Base-by-base conservation (phyloP, 2,113 vertebrate genomes). In the Siniperca knerii region DNA sequence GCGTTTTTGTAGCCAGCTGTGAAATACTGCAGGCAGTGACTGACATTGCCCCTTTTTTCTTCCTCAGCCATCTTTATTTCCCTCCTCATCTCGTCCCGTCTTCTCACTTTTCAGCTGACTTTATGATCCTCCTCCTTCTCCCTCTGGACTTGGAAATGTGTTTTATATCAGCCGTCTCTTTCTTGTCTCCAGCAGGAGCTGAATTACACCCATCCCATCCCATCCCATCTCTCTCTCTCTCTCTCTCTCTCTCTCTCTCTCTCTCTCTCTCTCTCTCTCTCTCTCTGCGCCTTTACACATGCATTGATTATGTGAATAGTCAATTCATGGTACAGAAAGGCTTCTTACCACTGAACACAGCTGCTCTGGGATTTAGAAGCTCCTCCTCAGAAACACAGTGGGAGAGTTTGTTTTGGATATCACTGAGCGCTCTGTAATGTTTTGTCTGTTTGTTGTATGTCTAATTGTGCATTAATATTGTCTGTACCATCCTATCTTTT, bases 401-500 rank as follows among this genome's bases (percentile, higher is more conserved):
- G 20, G 48, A 10, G 20, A 42, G 18, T 11, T 57, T 40, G 8
- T 40, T 42, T 81, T 81, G n/a, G 4, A 69, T 8, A 13, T 50
- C 6, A 18, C 6, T 9, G 1, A n/a, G 15, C 40, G 33, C 15
- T 58, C 16, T 79, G 20, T 72, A 29, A 42, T 67, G 25, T 48
- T 65, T 61, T 44, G 4, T 75, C 3, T 73, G 44, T 35, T 29
- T 65, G 20, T 21, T 52, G 20, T 21, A 11, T 64, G 15, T 81
- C 21, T 81, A 50, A 75, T 48, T 78, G 12, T 89, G 37, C 15
- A 6, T 48, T 83, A 46, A 89, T 69, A 15, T 71, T 25, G 84
- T 78, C 60, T 92, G 40, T 82, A 20, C 76, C 79, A 40, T 77
- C 60, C 25, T 77, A 18, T 90, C 87, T 93, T 91, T 94, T 92